Evolutionary conservation across 2,113 vertebrate genomes (phyloP).

Genomic region (Lophochroa leadbeateri): DNA sequence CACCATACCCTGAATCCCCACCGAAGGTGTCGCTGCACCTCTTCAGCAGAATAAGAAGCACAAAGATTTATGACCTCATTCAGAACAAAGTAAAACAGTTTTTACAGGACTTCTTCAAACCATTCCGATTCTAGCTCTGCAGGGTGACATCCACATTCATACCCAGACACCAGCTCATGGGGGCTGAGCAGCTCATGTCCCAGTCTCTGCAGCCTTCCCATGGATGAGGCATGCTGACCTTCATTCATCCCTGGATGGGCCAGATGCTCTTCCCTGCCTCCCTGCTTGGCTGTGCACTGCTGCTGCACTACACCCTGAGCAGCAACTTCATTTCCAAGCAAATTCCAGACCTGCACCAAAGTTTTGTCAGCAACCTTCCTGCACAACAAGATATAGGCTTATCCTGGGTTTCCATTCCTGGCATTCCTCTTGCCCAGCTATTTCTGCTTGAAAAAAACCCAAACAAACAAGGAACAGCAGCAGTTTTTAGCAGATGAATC

Average conservation of each 20-base stretch:
- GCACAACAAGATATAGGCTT: not conserved
- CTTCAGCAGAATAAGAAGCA: not conserved
- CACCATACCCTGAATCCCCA: not conserved
- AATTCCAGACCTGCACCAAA: not conserved
- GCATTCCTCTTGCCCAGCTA: not conserved
- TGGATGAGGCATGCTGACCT: not conserved
- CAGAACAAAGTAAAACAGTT: not conserved
- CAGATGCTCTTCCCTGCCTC: not conserved
- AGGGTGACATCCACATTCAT: not conserved
- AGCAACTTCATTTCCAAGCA: not conserved
- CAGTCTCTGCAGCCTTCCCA: not conserved
- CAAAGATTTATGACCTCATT: not conserved
- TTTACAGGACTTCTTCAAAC: not conserved
- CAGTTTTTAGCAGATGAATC: slow-evolving; percentile 49
- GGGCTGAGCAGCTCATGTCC: not conserved
- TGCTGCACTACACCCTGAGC: not conserved
- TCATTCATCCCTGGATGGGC: not conserved
- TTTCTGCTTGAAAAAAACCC: slow-evolving; percentile 13
- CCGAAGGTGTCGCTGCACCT: not conserved
- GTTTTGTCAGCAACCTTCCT: not conserved
- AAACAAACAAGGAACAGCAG: slow-evolving; percentile 32
- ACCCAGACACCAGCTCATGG: rapidly evolving
- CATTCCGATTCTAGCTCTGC: not conserved
- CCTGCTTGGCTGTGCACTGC: not conserved
- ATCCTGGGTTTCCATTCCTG: not conserved